These are phyloP conservation scores for Eulithis testata DNA, from an alignment of 2,888 invertebrate species.

Conservation along the genomic window DNA sequence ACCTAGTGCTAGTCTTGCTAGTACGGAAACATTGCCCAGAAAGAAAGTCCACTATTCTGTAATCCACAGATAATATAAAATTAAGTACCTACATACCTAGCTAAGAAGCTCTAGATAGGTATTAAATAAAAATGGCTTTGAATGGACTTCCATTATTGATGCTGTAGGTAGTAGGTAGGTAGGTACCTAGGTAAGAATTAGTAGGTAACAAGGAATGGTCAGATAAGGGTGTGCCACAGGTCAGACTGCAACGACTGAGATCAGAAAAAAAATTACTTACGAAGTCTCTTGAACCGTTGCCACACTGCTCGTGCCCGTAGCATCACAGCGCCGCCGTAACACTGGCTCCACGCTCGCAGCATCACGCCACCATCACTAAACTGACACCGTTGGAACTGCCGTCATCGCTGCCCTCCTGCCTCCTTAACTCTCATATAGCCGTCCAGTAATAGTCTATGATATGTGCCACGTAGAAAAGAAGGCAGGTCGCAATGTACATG, in stretches of 20 bases:
- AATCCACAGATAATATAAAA: too few species aligned
- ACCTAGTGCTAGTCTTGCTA: too few species aligned
- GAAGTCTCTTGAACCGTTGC: conserved; percentile 55
- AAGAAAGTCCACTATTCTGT: too few species aligned
- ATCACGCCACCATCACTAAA: conserved; percentile 27
- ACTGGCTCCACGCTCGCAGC: conserved; percentile 47
- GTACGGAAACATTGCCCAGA: too few species aligned
- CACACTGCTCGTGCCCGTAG: conserved; percentile 38
- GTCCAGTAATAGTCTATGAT: conserved; percentile 79
- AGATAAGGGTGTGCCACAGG: too few species aligned
- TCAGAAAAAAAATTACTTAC: conserved; percentile 52
- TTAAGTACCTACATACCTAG: too few species aligned
- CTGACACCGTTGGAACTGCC: conserved; percentile 18
- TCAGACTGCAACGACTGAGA: background rate
- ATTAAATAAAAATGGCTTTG: too few species aligned
- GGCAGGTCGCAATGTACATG: conserved; percentile 80
- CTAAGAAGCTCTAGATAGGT: too few species aligned
- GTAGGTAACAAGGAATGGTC: too few species aligned
- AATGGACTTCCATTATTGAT: too few species aligned
- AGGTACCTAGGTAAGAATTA: conserved; percentile 23
- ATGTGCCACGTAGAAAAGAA: conserved; percentile 78
- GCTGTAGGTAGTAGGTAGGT: too few species aligned
- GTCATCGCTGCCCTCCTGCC: conserved; percentile 19
- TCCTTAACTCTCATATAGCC: conserved; percentile 46
- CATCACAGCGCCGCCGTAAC: conserved; percentile 43